Evolutionary conservation across 2,797 vertebrate genomes (phyloP), one percentile per base, ranked within the genome.

Genomic region (Champsocephalus esox): DNA sequence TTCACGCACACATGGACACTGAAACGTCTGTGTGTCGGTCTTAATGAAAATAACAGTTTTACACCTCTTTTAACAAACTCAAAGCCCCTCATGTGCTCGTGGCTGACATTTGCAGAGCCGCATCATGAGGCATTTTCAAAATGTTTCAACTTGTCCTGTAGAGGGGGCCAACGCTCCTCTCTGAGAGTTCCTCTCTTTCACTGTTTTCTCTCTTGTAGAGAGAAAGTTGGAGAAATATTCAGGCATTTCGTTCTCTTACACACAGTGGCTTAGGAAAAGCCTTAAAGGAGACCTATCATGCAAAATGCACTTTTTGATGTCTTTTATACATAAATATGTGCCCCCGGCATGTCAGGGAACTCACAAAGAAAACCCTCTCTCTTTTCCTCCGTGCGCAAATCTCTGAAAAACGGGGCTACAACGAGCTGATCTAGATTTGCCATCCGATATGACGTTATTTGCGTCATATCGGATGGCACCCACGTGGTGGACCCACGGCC

Each of bases 151-250:
- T 49, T 58, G 19, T 75, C 93, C 95, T 90, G 79, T 87, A 93
- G 95, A 92, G 93, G 94, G 94, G 52, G 91, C 89, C 89, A 89
- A 70, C 66, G 75, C 57, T 70, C 90, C 87, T 88, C 52, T 50
- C 14, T 74, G 21, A 38, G 54, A 21, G 11, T 57, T 44, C 19
- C 12, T 68, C 19, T 32, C 28, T 67, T 41, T 73, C 56, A 63
- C 59, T 48, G 57, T 60, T 63, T 73, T 80, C 68, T 64, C 8
- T 66, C 1, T 80, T 77, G 59, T 82, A 17, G 58, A 52, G 28
- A 68, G 77, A 66, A 86, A 83, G 79, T 81, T 75, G 79, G 69
- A 80, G 51, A 70, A 66, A 78, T 81, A 50, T 89, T 87, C 60
- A 74, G 82, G 73, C 83, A 71, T 87, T 88, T 81, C 78, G 34